Conservation (phyloP, 2,888 invertebrate species). For the Alviniconcha strummeri region DNA sequence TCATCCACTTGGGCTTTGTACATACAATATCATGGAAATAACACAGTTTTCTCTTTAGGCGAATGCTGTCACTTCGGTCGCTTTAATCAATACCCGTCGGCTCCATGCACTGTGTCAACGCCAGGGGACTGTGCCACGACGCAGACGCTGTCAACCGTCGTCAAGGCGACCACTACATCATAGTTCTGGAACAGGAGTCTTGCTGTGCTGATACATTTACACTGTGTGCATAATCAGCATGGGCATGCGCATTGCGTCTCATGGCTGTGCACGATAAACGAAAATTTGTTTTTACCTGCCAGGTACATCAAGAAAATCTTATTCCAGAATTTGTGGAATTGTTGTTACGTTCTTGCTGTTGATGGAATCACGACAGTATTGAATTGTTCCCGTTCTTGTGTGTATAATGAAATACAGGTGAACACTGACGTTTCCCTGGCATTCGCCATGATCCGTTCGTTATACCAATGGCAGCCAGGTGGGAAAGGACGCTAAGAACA, state of each 20-base stretch:
- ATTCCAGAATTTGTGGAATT: background rate
- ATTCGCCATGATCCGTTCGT: too few species aligned
- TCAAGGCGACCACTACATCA: constrained; percentile 46
- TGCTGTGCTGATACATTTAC: constrained; percentile 39
- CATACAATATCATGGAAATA: background rate
- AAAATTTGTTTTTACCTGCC: constrained; percentile 17
- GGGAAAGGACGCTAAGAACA: background rate
- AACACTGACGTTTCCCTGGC: background rate
- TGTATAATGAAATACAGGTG: too few species aligned
- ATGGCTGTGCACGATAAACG: constrained; percentile 43
- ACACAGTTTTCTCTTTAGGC: constrained; percentile 1
- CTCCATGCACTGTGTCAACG: background rate
- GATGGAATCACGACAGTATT: background rate
- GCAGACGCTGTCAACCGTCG: constrained; percentile 38
- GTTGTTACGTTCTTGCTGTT: background rate
- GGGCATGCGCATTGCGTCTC: constrained; percentile 50
- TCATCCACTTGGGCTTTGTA: background rate
- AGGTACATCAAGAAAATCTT: background rate
- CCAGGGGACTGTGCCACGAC: constrained; percentile 21
- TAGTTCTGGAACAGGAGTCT: constrained; percentile 29
- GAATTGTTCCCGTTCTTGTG: background rate
- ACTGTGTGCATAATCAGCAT: constrained; percentile 57
- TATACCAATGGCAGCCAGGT: constrained; percentile 15
- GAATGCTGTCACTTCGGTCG: background rate
- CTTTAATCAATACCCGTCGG: background rate